phyloP scores from a whole-genome alignment of 2,113 vertebrate genomes.

The Symphodus melops region DNA sequence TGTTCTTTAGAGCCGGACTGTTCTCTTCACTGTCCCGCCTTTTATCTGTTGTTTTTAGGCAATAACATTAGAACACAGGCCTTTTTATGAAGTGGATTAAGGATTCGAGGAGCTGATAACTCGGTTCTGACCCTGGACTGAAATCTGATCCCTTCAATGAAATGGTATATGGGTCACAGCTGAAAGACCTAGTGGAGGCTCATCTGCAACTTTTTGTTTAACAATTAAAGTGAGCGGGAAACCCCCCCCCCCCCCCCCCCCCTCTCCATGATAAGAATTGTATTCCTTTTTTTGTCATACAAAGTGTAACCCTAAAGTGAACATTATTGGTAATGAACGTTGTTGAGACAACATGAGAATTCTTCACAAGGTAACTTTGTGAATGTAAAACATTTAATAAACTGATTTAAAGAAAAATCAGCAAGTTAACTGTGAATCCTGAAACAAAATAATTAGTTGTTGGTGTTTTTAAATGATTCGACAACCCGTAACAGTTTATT shows the following conservation, averaged over 20 bases:
- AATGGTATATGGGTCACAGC: background rate
- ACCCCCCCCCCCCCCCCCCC: too few relatives aligned
- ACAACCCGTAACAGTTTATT: too few relatives aligned
- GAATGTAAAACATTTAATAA: too few relatives aligned
- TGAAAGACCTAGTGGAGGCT: background rate
- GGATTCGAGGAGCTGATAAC: background rate
- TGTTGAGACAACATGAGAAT: background rate
- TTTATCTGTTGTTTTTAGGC: constrained; percentile 20
- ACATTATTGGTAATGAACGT: background rate
- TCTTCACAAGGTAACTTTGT: background rate
- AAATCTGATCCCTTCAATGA: background rate
- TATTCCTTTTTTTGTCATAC: background rate
- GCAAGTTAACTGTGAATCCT: too few relatives aligned
- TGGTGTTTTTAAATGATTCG: too few relatives aligned
- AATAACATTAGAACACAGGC: background rate
- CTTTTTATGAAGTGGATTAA: background rate
- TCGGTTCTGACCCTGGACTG: background rate
- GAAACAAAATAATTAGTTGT: too few relatives aligned
- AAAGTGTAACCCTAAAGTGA: background rate
- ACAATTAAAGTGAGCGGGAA: background rate
- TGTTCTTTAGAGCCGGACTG: constrained; percentile 29
- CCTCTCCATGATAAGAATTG: background rate
- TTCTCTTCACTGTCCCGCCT: background rate
- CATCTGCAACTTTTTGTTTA: background rate
- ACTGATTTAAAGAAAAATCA: too few relatives aligned